Percentiles rank a stretch among this genome's conserved stretches.
Conservation (phyloP, 1,140 invertebrate genomes). For the Agrypnia vestita region DNA sequence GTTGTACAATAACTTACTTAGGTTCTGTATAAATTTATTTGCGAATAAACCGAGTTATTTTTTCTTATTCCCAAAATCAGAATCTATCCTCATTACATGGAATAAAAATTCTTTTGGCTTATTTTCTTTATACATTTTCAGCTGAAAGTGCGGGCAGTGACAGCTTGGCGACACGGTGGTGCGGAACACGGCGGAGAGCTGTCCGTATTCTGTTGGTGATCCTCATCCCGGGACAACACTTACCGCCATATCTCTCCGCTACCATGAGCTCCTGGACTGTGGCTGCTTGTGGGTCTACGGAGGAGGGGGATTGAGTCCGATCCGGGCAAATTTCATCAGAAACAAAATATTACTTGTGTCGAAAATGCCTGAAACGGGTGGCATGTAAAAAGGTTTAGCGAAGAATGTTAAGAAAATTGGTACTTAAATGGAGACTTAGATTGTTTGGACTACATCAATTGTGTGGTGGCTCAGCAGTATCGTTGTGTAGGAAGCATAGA, state of each 20-base stretch:
- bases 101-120: too few relatives aligned
- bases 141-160: constrained; percentile 80
- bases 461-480: neutral
- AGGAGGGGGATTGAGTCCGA: too few relatives aligned
- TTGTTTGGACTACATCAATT: constrained; percentile 23
- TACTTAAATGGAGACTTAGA: constrained; percentile 37
- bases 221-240: neutral
- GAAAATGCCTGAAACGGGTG: neutral
- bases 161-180: constrained; percentile 78
- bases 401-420: constrained; percentile 9
- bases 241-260: neutral
- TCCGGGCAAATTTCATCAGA: constrained; percentile 1
- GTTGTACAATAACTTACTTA: too few relatives aligned
- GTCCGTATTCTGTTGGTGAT: constrained; percentile 84
- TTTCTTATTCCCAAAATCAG: too few relatives aligned
- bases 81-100: too few relatives aligned
- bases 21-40: too few relatives aligned
- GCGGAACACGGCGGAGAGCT: constrained; percentile 80
- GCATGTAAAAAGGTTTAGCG: neutral
- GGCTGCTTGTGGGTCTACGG: too few relatives aligned
- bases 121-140: constrained; percentile 67
- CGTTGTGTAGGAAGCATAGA: constrained; percentile 43
- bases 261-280: neutral
- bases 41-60: too few relatives aligned
- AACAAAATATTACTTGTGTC: neutral